Conservation (phyloP, 2,888 invertebrate species). For the Noctua fimbriata region DNA sequence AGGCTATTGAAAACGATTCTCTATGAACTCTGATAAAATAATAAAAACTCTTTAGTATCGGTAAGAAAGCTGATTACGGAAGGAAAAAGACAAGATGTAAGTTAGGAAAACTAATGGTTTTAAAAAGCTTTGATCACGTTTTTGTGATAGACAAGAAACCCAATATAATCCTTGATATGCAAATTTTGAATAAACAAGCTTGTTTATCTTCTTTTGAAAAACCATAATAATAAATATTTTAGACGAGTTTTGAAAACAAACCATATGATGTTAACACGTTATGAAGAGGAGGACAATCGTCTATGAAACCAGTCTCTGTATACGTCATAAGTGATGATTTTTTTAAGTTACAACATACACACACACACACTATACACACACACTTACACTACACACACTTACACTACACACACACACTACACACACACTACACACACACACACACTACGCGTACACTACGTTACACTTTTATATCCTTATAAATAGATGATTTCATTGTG, state of each 20-base stretch:
- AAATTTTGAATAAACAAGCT: neutral
- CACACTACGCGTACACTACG: no score
- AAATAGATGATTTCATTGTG: neutral
- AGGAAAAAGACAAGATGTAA: slow-evolving; percentile 15
- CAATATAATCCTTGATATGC: slow-evolving; percentile 22
- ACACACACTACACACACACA: no score
- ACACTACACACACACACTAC: no score
- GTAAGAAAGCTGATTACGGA: neutral
- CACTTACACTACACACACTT: no score
- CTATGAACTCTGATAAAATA: neutral
- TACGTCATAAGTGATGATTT: neutral
- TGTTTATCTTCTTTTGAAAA: neutral
- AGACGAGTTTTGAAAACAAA: neutral
- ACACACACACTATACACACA: no score
- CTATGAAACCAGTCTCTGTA: neutral
- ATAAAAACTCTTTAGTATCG: neutral
- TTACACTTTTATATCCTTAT: no score
- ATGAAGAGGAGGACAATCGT: neutral
- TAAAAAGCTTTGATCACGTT: neutral
- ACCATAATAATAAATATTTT: neutral
- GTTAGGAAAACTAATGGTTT: slow-evolving; percentile 1
- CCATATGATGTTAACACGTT: neutral
- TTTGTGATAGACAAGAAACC: slow-evolving; percentile 32
- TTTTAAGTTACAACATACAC: no score
- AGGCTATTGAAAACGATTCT: slow-evolving; percentile 7